A percentile compares a stretch with the other conserved stretches of the same genome.
phyloP scores from a whole-genome alignment of 2,888 invertebrate genomes.

The Hirtodrosophila histrioides region DNA sequence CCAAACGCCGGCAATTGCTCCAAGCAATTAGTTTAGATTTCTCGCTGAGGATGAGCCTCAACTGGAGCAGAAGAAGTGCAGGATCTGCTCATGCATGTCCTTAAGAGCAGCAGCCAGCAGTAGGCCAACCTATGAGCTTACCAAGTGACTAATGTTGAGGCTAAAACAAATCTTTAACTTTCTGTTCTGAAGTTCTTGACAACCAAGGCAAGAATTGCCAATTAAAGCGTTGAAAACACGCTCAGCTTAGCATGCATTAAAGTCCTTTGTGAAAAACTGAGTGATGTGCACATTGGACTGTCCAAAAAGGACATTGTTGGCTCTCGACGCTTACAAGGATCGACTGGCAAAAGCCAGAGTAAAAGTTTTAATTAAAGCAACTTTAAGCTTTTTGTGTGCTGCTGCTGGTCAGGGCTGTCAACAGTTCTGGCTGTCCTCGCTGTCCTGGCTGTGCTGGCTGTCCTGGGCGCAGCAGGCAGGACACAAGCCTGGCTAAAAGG shows the following conservation, averaged over 20 bases:
- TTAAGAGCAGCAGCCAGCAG: neutral
- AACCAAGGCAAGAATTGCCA: neutral
- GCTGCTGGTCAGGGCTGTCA: conserved; percentile 48
- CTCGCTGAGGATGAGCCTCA: neutral
- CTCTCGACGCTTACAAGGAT: neutral
- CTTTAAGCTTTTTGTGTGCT: conserved; percentile 65
- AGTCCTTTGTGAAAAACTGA: conserved; percentile 9
- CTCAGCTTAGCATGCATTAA: conserved; percentile 20
- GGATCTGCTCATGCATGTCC: neutral
- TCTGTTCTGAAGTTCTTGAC: too few species aligned
- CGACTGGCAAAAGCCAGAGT: conserved; percentile 21
- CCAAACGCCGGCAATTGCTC: conserved; percentile 40
- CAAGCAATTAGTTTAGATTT: conserved; percentile 62
- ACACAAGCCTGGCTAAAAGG: conserved; percentile 17
- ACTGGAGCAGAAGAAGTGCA: neutral
- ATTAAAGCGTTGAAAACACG: conserved; percentile 1
- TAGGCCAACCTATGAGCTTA: too few species aligned
- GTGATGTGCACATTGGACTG: conserved; percentile 21
- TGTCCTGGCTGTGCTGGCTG: too few species aligned
- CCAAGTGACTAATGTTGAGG: too few species aligned
- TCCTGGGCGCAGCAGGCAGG: conserved; percentile 25
- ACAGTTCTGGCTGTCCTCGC: conserved; percentile 12
- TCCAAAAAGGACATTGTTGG: conserved; percentile 16
- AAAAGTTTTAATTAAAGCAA: conserved; percentile 72
- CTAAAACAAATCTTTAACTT: too few species aligned